Conservation (phyloP, 2,113 vertebrate species). For the Burhinus bistriatus region DNA sequence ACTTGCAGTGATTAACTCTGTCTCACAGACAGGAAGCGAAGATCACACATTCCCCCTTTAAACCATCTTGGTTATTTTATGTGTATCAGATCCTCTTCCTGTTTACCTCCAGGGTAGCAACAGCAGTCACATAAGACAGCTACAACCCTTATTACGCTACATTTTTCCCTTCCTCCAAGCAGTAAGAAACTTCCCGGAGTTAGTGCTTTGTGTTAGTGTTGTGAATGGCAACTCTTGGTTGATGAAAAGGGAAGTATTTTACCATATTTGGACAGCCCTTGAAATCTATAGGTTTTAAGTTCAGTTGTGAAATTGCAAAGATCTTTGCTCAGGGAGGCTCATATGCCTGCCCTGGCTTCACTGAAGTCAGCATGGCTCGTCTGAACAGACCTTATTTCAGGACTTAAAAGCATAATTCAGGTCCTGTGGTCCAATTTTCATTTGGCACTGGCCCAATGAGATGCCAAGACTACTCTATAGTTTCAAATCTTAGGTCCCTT, state of each 20-base stretch:
- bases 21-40: slow-evolving; percentile 56
- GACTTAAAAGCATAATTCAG: background rate
- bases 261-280: background rate
- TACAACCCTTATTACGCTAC: background rate
- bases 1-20: slow-evolving; percentile 63
- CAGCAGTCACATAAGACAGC: background rate
- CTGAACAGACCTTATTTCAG: background rate
- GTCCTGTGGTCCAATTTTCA: background rate
- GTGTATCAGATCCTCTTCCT: slow-evolving; percentile 63
- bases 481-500: slow-evolving; percentile 1
- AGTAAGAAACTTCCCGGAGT: background rate
- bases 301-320: background rate
- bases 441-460: background rate
- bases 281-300: background rate
- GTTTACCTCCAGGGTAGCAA: slow-evolving; percentile 42
- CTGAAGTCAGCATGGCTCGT: background rate
- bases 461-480: background rate
- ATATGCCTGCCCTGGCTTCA: background rate
- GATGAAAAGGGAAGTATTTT: background rate
- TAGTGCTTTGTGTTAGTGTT: background rate
- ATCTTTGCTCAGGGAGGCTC: background rate
- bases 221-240: background rate
- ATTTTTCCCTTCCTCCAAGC: background rate
- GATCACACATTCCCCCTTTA: slow-evolving; percentile 24
- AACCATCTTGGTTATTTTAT: background rate